Percentiles rank a stretch among this genome's conserved stretches.
These are phyloP conservation scores for Allophyes oxyacanthae DNA, from an alignment of 2,888 invertebrate genomes.

Conservation along the genomic window DNA sequence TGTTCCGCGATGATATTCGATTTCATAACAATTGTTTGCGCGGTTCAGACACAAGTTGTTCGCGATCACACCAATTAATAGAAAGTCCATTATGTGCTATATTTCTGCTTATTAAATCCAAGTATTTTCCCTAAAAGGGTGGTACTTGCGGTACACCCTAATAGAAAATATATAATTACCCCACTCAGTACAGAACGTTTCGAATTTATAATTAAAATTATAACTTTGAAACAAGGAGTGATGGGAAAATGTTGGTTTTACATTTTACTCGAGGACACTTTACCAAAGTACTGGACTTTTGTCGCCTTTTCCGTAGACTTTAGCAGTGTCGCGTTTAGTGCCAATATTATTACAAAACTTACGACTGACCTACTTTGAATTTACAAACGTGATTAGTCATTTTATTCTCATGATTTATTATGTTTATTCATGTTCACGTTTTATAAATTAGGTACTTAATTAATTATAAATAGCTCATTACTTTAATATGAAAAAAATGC, in stretches of 20 bases:
- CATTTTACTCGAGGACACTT: conserved; percentile 76
- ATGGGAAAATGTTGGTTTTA: conserved; percentile 80
- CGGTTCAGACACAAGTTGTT: conserved; percentile 45
- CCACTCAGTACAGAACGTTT: conserved; percentile 65
- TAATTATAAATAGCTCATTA: too few species aligned
- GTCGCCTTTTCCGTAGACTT: conserved; percentile 59
- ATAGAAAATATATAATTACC: conserved; percentile 67
- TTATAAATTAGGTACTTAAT: too few species aligned
- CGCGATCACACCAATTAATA: conserved; percentile 52
- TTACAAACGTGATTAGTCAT: conserved; percentile 33
- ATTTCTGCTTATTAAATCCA: conserved; percentile 51
- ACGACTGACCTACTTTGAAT: conserved; percentile 26
- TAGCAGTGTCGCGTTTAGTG: conserved; percentile 40
- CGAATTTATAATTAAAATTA: conserved; percentile 80
- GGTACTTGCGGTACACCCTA: conserved; percentile 38
- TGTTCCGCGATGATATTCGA: conserved; percentile 35
- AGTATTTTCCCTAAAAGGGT: conserved; percentile 52
- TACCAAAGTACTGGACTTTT: conserved; percentile 60
- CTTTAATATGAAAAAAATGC: too few species aligned
- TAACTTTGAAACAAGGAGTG: conserved; percentile 73
- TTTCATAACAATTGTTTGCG: conserved; percentile 40
- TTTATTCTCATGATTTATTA: too few species aligned
- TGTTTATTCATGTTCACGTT: too few species aligned
- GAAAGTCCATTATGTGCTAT: conserved; percentile 53
- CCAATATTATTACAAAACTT: conserved; percentile 49